Conservation (phyloP, 2,113 vertebrate species). For the Gnathonemus echidnorhynchus region DNA sequence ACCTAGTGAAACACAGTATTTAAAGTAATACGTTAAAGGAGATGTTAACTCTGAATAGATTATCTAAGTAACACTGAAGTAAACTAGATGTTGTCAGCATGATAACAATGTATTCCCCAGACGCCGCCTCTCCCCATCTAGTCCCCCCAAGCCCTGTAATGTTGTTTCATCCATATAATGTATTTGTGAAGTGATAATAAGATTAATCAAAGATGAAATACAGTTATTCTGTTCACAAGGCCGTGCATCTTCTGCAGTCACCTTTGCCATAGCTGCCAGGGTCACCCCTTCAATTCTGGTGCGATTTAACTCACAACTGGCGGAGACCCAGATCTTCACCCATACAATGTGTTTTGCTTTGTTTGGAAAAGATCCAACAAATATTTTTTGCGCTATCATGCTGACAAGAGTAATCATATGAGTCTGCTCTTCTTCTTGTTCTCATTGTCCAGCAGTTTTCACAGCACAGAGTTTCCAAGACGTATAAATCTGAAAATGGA, state of each 20-base stretch:
- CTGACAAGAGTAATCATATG: not conserved
- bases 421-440: not conserved
- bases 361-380: not conserved
- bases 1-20: not conserved
- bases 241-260: not conserved
- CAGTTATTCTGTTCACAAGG: not conserved
- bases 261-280: not conserved
- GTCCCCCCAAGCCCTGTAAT: not conserved
- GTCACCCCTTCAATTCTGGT: not conserved
- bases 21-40: constrained; percentile 37
- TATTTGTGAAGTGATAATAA: not conserved
- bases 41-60: not conserved
- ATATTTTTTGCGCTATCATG: not conserved
- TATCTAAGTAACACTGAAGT: not conserved
- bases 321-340: not conserved
- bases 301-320: not conserved
- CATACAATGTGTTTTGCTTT: not conserved
- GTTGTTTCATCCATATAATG: not conserved
- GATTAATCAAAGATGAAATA: not conserved
- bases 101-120: not conserved
- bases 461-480: not conserved
- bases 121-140: not conserved
- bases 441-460: not conserved
- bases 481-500: not conserved
- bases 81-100: not conserved